Conservation (phyloP, 2,888 invertebrate species). For the Drosophila lutescens region DNA sequence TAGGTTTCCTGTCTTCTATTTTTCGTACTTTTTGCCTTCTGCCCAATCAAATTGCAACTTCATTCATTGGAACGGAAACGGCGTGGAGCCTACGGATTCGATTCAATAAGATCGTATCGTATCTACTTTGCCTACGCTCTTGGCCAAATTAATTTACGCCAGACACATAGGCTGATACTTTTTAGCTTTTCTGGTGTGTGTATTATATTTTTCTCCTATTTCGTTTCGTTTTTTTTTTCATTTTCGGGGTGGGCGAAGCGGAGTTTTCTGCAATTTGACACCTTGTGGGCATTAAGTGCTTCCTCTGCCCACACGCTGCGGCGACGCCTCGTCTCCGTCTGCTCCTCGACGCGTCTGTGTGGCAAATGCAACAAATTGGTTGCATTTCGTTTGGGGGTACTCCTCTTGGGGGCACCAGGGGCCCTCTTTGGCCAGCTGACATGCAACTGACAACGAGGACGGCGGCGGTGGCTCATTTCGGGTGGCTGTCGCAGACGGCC, state of each 20-base stretch:
- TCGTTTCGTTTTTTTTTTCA: background rate
- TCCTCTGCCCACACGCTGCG: slow-evolving; percentile 81
- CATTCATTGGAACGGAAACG: slow-evolving; percentile 61
- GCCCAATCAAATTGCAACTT: background rate
- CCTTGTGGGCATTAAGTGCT: slow-evolving; percentile 84
- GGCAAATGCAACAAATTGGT: slow-evolving; percentile 75
- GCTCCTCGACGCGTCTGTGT: slow-evolving; percentile 43
- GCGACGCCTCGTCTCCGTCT: slow-evolving; percentile 72
- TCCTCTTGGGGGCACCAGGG: background rate
- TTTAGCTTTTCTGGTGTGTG: slow-evolving; percentile 10
- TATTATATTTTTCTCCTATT: background rate
- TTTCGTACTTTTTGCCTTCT: no score
- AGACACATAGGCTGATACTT: slow-evolving; percentile 42
- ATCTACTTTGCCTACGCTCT: slow-evolving; percentile 74
- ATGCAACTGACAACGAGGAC: slow-evolving; percentile 41
- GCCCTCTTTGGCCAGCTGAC: slow-evolving; percentile 32
- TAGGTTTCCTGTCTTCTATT: slow-evolving; percentile 1
- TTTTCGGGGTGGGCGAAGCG: slow-evolving; percentile 50
- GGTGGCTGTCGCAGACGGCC: slow-evolving; percentile 38
- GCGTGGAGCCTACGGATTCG: slow-evolving; percentile 47
- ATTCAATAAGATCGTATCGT: slow-evolving; percentile 71
- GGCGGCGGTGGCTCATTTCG: slow-evolving; percentile 33
- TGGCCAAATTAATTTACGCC: slow-evolving; percentile 70
- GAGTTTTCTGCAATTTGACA: slow-evolving; percentile 80
- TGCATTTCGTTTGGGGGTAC: slow-evolving; percentile 71